Evolutionary conservation across 2,113 vertebrate species (phyloP).

Genomic region (Catharus bicknelli): DNA sequence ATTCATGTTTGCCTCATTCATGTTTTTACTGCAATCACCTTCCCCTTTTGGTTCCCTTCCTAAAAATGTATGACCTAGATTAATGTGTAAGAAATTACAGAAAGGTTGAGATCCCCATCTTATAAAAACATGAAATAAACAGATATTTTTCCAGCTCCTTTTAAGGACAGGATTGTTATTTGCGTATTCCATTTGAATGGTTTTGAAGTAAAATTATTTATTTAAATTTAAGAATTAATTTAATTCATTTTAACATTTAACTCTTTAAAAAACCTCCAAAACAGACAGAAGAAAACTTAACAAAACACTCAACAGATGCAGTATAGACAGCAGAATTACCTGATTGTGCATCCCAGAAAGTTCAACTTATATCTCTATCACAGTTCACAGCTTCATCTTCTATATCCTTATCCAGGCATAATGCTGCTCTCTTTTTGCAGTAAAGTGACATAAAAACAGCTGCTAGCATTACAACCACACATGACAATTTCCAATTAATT

Average conservation of each 20-base stretch:
- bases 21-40: neutral
- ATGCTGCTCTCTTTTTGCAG: neutral
- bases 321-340: neutral
- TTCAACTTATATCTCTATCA: neutral
- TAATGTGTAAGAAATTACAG: neutral
- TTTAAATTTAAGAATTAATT: neutral
- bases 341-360: neutral
- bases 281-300: neutral
- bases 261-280: neutral
- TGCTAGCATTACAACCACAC: neutral
- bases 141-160: neutral
- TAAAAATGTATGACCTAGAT: neutral
- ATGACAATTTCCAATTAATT: conserved; percentile 1
- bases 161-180: neutral
- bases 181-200: neutral
- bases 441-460: neutral
- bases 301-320: neutral
- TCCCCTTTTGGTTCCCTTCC: neutral
- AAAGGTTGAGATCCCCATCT: neutral
- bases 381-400: neutral
- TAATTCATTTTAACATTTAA: neutral
- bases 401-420: neutral
- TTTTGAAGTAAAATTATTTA: neutral
- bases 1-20: neutral
- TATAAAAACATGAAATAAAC: neutral